Percentiles rank a stretch among this genome's conserved stretches.
Evolutionary conservation across 2,113 vertebrate species (phyloP).

Genomic region (Gobiocypris rarus): DNA sequence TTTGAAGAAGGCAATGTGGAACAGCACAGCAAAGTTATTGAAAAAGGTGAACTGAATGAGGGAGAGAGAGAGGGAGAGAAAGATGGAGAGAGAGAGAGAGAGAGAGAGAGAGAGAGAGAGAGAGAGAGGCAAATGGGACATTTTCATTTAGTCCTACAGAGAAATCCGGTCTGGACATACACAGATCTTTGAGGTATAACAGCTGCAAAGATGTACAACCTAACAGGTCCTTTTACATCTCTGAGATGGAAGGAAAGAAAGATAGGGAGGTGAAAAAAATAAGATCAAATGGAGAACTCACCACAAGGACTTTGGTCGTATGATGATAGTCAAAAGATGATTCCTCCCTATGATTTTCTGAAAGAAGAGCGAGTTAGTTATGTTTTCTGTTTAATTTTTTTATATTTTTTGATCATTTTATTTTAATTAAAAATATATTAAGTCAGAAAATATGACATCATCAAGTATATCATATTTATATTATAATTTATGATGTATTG

Average conservation of each 20-base stretch:
- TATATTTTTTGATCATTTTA: background rate
- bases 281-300: constrained; percentile 58
- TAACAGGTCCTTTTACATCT: background rate
- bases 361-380: background rate
- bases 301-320: constrained; percentile 80
- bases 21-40: constrained; percentile 82
- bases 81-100: constrained; percentile 16
- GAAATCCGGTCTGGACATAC: background rate
- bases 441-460: background rate
- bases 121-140: background rate
- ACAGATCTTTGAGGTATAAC: constrained; percentile 6
- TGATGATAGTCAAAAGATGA: constrained; percentile 78
- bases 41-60: constrained; percentile 80
- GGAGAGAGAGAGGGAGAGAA: constrained; percentile 16
- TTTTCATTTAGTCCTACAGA: background rate
- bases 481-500: too few species aligned
- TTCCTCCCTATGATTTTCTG: constrained; percentile 84
- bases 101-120: constrained; percentile 38
- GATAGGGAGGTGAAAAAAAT: background rate
- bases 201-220: background rate
- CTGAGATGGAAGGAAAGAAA: background rate
- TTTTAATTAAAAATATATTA: background rate
- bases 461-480: too few species aligned
- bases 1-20: constrained; percentile 82
- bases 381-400: background rate